Base-by-base conservation (phyloP, 2,797 vertebrate species). In the Semotilus atromaculatus region DNA sequence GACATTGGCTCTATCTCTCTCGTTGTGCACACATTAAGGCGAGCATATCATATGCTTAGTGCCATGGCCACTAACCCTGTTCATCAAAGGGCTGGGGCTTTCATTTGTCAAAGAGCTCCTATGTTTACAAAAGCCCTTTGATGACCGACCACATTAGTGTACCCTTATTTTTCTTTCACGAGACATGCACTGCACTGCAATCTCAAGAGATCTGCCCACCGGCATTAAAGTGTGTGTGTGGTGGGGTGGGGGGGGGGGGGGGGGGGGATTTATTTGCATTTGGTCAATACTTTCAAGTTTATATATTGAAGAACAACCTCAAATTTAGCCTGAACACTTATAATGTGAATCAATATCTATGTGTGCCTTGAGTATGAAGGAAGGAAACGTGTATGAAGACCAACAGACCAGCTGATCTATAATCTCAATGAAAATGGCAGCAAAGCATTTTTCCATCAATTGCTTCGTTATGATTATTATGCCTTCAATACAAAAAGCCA, bases 391-490 rank as follows among this genome's bases (percentile, higher is more conserved):
- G 9, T 43, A 60, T 45, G 9, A 51, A 68, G 51, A 34, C 21
- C 48, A 78, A 34, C 13, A 16, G 40, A 70, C 62, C 18, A 67
- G 4, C 38, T 58, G 16, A 60, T n/a, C 70, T 77, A 29, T 84
- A 68, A 71, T 71, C 77, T 87, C 34, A 62, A 70, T 70, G 64
- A 45, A 81, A 84, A 53, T 80, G 29, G 7, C 1, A 4, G 18
- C 23, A 36, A 62, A 51, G 11, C 64, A 11, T 53, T 73, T 64
- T 86, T 89, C 86, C 85, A 81, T 23, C 89, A 83, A 88, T 86
- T 62, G 90, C 91, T 92, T 91, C 75, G 94, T 93, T 92, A 91
- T 88, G 86, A 86, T 91, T 91, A 95, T 94, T 92, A 92, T 88
- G 90, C 88, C 88, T 89, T 66, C 87, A 85, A 85, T 86, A 60